phyloP scores from a whole-genome alignment of 2,797 vertebrate genomes.

The Podarcis lilfordi region DNA sequence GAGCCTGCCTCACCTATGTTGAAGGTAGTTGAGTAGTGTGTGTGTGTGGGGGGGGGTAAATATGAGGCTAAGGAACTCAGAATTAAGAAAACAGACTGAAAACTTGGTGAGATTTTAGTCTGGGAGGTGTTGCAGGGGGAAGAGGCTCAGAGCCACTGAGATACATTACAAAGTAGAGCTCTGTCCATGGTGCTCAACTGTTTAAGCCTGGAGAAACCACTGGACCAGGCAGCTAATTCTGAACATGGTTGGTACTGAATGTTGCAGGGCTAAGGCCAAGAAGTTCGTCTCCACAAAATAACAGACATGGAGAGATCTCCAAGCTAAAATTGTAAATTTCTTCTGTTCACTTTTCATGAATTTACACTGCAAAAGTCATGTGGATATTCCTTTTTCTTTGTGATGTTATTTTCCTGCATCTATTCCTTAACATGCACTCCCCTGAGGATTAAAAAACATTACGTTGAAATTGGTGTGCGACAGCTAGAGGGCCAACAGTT shows the following conservation, averaged over 20 bases:
- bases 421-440: background rate
- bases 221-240: background rate
- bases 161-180: background rate
- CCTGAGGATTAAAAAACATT: background rate
- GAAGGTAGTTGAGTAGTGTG: background rate
- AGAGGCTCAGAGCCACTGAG: background rate
- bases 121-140: background rate
- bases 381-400: background rate
- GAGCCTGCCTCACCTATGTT: background rate
- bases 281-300: background rate
- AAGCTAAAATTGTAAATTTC: background rate
- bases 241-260: background rate
- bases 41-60: too few species aligned
- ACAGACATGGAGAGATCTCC: background rate
- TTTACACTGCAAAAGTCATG: background rate
- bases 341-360: background rate
- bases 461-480: background rate
- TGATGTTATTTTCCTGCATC: background rate
- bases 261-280: background rate
- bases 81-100: background rate
- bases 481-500: background rate
- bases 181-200: background rate
- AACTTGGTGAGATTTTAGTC: background rate
- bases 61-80: background rate
- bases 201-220: background rate